Base-by-base conservation (phyloP, 2,113 vertebrate genomes). In the Zapus hudsonius region DNA sequence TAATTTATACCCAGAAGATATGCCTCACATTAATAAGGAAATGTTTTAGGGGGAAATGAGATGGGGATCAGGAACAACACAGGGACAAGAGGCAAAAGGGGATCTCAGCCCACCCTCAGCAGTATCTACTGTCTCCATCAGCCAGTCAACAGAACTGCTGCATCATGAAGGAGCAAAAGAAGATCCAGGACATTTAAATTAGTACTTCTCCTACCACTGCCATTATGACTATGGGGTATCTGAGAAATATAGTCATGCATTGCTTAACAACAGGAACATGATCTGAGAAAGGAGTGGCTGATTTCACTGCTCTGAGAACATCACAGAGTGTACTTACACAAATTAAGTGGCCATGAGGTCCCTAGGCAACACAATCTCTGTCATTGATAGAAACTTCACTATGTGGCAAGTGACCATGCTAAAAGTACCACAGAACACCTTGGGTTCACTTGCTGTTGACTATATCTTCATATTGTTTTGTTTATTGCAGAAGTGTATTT, bases 401-500 rank as follows among this genome's bases (percentile, higher is more conserved):
- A 55, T 27, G 8, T 0, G 3, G 57, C 78, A 81, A 4, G 8
- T 20, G 16, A 57, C 66, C 9, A 9, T 31, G 33, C 27, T 66
- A 33, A 57, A 84, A 73, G 36, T 22, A 25, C 64, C 55, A 57
- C 17, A 36, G 66, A 67, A 82, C 29, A 73, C 15, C 23, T 63
- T 93, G 47, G 20, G 19, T 61, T 95, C 36, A 86, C 52, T 69
- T 47, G n/a, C 69, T 87, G 73, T 0, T 61, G 23, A 70, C 42
- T 23, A 57, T n/a, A 29, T 31, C 42, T 52, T 64, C 36, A 82
- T 5, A 57, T 87, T 47, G 42, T 11, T 88, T 33, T 52, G 61
- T 42, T 92, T 76, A 78, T 29, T 38, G 47, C 42, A 38, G 87
- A 73, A 22, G 81, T 92, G 86, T 67, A 87, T n/a, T 82, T 82